phyloP scores from a whole-genome alignment of 2,113 vertebrate genomes.

The Charadrius vociferus region DNA sequence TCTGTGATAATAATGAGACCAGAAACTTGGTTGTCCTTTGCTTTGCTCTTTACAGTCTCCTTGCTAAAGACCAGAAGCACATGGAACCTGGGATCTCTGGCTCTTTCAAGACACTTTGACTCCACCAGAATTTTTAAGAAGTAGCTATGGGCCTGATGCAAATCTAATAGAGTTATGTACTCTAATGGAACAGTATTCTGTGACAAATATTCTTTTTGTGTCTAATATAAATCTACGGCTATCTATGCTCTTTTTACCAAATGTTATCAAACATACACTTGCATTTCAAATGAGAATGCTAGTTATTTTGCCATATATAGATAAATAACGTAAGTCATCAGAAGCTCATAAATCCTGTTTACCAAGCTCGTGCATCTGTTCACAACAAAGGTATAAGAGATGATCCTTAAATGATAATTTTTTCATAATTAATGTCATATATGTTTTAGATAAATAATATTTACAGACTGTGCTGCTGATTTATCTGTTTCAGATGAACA shows the following conservation, averaged over 20 bases:
- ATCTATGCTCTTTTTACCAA: neutral
- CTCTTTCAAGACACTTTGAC: neutral
- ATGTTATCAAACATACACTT: neutral
- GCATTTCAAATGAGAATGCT: neutral
- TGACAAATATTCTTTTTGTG: neutral
- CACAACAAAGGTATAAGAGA: neutral
- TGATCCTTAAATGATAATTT: rapidly evolving
- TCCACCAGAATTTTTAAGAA: neutral
- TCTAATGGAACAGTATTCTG: neutral
- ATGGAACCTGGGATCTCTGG: neutral
- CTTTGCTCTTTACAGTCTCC: neutral
- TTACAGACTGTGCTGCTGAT: neutral
- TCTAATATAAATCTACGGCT: neutral
- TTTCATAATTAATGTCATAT: neutral
- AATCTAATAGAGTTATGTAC: neutral
- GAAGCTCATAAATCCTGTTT: neutral
- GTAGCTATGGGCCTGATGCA: neutral
- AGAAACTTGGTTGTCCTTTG: neutral
- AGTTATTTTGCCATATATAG: neutral
- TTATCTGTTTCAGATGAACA: neutral
- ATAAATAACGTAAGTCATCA: neutral
- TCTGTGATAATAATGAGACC: neutral
- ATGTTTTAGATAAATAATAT: neutral
- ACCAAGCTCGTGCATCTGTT: neutral
- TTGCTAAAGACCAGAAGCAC: neutral